These are phyloP conservation scores for Martes martes DNA, from an alignment of 2,113 vertebrate species.

Conservation along the genomic window DNA sequence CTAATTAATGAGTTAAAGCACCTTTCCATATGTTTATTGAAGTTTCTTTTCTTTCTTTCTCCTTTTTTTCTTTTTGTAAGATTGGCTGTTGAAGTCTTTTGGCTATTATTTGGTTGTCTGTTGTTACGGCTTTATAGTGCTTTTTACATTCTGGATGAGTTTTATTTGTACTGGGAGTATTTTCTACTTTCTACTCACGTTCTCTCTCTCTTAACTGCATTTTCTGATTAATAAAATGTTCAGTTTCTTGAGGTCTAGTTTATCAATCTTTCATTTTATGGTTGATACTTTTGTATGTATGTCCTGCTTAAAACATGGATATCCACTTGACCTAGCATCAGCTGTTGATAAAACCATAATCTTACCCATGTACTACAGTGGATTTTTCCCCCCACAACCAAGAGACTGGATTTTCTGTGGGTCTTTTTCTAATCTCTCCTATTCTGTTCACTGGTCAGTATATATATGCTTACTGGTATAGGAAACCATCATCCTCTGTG, in stretches of 20 bases:
- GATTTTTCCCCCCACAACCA: background rate
- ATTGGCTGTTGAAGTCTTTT: background rate
- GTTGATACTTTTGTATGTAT: background rate
- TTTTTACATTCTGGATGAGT: background rate
- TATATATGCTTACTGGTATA: background rate
- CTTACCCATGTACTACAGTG: background rate
- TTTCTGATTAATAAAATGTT: background rate
- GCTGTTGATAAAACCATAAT: background rate
- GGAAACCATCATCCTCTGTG: background rate
- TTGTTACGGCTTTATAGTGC: background rate
- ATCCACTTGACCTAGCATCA: background rate
- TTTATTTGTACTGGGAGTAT: background rate
- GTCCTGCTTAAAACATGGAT: background rate
- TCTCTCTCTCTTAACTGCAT: background rate
- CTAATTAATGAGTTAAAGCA: background rate
- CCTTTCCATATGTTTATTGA: background rate
- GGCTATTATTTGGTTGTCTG: background rate
- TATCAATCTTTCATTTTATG: background rate
- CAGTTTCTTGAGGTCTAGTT: background rate
- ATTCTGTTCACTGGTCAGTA: background rate
- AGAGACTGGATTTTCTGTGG: background rate
- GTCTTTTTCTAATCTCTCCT: background rate
- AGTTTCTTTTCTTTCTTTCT: background rate
- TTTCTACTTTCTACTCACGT: background rate
- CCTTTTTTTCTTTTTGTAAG: background rate